Evolutionary conservation across 2,113 vertebrate species (phyloP).

Genomic region (Psophia crepitans): DNA sequence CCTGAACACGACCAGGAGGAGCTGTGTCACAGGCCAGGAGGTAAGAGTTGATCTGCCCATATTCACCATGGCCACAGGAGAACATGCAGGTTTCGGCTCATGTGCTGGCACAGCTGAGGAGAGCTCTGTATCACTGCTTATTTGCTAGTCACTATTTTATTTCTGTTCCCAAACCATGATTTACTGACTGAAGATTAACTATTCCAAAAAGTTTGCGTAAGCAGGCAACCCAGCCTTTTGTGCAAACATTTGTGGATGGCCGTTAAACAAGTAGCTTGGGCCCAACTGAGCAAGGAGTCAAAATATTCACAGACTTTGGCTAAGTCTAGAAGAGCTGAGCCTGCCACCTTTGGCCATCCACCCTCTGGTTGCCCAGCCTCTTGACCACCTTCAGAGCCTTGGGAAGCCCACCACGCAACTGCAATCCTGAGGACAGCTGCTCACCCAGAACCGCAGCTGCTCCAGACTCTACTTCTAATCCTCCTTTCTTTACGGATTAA

Average conservation of each 20-base stretch:
- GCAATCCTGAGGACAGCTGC: background rate
- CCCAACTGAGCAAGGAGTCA: background rate
- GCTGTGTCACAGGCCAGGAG: background rate
- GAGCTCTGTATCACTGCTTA: background rate
- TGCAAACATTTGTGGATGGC: background rate
- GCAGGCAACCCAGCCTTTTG: background rate
- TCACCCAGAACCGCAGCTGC: background rate
- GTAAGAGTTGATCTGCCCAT: background rate
- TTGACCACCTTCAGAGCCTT: background rate
- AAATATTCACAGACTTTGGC: background rate
- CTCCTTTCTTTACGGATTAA: background rate
- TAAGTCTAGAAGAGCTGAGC: background rate
- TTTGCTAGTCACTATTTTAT: background rate
- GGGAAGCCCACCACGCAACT: background rate
- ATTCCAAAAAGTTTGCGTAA: background rate
- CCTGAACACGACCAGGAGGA: background rate
- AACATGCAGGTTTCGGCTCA: background rate
- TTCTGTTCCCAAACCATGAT: conserved; percentile 4
- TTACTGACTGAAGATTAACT: conserved; percentile 11
- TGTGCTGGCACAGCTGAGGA: background rate
- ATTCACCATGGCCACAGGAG: background rate
- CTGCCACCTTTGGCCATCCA: background rate
- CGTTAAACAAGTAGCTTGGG: background rate
- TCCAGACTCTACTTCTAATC: background rate
- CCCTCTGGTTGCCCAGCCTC: background rate